Percentiles rank a stretch among this genome's conserved stretches.
Evolutionary conservation across 1,140 invertebrate species (phyloP).

Genomic region (Drosophila sp.): DNA sequence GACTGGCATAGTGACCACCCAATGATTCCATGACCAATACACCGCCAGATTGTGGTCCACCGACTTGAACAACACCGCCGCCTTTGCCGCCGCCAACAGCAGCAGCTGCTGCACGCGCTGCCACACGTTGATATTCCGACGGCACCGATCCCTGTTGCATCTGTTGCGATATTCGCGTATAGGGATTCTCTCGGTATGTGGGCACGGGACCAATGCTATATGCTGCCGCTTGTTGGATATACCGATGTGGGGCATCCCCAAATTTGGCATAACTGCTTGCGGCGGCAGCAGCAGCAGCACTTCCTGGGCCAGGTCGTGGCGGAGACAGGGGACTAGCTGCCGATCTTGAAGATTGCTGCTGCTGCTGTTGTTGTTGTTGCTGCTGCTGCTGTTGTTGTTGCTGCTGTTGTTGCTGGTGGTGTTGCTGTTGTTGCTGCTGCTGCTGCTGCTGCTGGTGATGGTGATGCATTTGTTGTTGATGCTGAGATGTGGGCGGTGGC

Average conservation of each 20-base stretch:
- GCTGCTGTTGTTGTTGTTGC: conserved; percentile 61
- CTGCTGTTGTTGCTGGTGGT: conserved; percentile 53
- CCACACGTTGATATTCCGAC: conserved; percentile 62
- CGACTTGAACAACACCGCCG: conserved; percentile 13
- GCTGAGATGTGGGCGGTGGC: conserved; percentile 58
- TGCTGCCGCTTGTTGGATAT: conserved; percentile 61
- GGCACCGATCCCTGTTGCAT: conserved; percentile 57
- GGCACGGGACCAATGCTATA: conserved; percentile 61
- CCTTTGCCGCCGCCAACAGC: conserved; percentile 7
- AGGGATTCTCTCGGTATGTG: conserved; percentile 74
- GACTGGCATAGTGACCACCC: conserved; percentile 60
- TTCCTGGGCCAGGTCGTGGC: conserved; percentile 72
- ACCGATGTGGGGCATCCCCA: conserved; percentile 69
- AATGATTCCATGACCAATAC: conserved; percentile 72
- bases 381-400: conserved; percentile 58
- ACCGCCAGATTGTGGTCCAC: conserved; percentile 55
- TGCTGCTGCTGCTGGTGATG: conserved; percentile 51
- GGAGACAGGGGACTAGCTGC: conserved; percentile 80
- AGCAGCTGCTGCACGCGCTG: conserved; percentile 38
- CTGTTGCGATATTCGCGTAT: conserved; percentile 71
- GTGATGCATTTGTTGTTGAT: conserved; percentile 57
- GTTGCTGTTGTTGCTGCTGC: conserved; percentile 54
- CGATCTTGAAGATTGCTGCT: conserved; percentile 68
- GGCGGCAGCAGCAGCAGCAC: conserved; percentile 54
- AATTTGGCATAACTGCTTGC: conserved; percentile 70